These are phyloP conservation scores for Phorcus lineatus DNA, from an alignment of 2,888 invertebrate genomes.

Conservation along the genomic window DNA sequence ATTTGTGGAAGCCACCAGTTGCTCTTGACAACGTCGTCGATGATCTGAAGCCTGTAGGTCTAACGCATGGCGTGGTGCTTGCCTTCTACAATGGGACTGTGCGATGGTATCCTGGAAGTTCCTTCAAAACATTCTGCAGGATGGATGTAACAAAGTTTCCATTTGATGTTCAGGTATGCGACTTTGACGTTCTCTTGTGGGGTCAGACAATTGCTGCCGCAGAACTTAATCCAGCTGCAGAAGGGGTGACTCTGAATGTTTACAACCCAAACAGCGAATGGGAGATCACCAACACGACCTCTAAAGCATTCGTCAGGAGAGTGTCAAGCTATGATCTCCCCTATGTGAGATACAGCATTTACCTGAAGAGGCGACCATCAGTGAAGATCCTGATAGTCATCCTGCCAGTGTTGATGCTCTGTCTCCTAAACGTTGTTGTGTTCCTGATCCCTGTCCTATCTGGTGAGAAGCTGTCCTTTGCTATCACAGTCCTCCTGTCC, in stretches of 20 bases:
- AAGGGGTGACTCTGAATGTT: not conserved
- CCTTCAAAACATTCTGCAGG: not conserved
- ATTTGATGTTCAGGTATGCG: conserved; percentile 1
- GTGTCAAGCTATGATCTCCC: not conserved
- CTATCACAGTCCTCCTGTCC: not conserved
- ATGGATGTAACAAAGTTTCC: conserved; percentile 14
- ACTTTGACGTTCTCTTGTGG: not conserved
- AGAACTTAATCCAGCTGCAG: not conserved
- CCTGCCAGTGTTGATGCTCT: conserved; percentile 7
- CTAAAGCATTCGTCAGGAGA: not conserved
- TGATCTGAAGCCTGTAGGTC: not conserved
- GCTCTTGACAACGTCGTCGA: not conserved
- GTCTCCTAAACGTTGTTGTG: not conserved
- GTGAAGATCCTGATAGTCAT: not conserved
- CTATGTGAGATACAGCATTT: not conserved
- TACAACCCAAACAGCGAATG: conserved; percentile 2
- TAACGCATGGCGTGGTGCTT: not conserved
- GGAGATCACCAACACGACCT: not conserved
- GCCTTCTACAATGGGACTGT: not conserved
- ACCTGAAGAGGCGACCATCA: not conserved
- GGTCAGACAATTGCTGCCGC: not conserved
- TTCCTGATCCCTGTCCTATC: not conserved
- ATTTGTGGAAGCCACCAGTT: not conserved
- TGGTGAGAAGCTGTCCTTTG: conserved; percentile 15
- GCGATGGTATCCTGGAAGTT: not conserved